These are phyloP conservation scores for Lasioglossum oenotherae DNA, from an alignment of 2,888 invertebrate species.

Conservation along the genomic window DNA sequence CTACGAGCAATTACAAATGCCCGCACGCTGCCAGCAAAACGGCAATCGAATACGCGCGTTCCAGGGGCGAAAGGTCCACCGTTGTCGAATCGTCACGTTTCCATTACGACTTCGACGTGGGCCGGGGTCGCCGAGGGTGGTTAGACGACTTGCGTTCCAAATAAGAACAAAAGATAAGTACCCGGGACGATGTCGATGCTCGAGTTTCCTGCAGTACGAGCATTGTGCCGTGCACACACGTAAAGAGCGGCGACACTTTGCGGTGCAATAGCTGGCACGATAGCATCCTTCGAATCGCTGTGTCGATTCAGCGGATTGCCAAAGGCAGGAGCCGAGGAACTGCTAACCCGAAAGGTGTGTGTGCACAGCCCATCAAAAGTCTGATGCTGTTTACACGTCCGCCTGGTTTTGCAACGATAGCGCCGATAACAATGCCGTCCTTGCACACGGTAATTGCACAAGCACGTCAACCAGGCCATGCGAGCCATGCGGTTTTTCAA, in stretches of 20 bases:
- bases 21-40: not conserved
- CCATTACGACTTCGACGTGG: slow-evolving; percentile 18
- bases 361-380: not conserved
- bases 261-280: slow-evolving; percentile 40
- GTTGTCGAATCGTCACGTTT: slow-evolving; percentile 19
- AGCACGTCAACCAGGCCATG: not conserved
- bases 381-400: not conserved
- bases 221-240: slow-evolving; percentile 10
- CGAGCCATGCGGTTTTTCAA: too few relatives aligned
- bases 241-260: slow-evolving; percentile 38
- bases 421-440: not conserved
- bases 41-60: not conserved
- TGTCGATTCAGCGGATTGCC: slow-evolving; percentile 66
- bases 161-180: slow-evolving; percentile 40
- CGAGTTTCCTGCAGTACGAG: slow-evolving; percentile 19
- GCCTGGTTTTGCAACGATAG: not conserved
- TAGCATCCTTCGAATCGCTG: slow-evolving; percentile 24
- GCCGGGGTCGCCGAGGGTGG: not conserved
- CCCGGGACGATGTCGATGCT: slow-evolving; percentile 30
- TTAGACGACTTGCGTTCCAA: slow-evolving; percentile 23
- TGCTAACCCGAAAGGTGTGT: not conserved
- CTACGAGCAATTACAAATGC: not conserved
- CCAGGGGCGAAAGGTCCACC: slow-evolving; percentile 2
- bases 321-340: slow-evolving; percentile 17
- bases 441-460: not conserved